Conservation (phyloP, 1,140 invertebrate species). For the Nephila pilipes region DNA sequence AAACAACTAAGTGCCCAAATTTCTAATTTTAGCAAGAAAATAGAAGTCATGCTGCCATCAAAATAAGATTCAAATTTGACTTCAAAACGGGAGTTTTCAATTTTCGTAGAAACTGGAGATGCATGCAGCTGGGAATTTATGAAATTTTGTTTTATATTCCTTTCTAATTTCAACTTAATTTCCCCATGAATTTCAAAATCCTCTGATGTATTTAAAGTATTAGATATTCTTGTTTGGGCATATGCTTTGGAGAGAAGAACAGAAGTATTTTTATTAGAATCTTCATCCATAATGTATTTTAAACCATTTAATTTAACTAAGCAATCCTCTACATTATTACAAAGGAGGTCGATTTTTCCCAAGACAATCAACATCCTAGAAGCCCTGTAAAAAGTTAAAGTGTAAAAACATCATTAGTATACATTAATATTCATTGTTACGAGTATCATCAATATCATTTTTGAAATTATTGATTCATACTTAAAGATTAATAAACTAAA, state of each 20-base stretch:
- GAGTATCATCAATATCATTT: too few species aligned
- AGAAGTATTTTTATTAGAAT: constrained; percentile 6
- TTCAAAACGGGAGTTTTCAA: constrained; percentile 38
- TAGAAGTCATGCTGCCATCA: not conserved
- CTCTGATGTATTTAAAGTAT: not conserved
- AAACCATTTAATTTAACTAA: constrained; percentile 62
- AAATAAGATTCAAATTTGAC: not conserved
- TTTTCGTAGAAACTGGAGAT: constrained; percentile 43
- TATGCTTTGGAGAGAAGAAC: constrained; percentile 21
- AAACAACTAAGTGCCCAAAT: constrained; percentile 23
- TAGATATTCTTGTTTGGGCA: not conserved
- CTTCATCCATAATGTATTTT: constrained; percentile 65
- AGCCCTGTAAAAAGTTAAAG: constrained; percentile 43
- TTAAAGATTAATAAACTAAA: too few species aligned
- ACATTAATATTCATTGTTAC: too few species aligned
- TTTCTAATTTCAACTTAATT: not conserved
- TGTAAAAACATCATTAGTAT: not conserved
- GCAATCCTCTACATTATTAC: constrained; percentile 55
- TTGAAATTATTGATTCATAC: too few species aligned
- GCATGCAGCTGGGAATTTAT: constrained; percentile 38
- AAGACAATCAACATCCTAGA: constrained; percentile 49
- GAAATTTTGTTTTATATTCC: constrained; percentile 45
- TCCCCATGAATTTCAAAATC: not conserved
- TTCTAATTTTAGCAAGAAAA: constrained; percentile 37
- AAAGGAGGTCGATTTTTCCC: constrained; percentile 47